Conservation (phyloP, 2,797 vertebrate genomes). For the Brotogeris chrysoptera region DNA sequence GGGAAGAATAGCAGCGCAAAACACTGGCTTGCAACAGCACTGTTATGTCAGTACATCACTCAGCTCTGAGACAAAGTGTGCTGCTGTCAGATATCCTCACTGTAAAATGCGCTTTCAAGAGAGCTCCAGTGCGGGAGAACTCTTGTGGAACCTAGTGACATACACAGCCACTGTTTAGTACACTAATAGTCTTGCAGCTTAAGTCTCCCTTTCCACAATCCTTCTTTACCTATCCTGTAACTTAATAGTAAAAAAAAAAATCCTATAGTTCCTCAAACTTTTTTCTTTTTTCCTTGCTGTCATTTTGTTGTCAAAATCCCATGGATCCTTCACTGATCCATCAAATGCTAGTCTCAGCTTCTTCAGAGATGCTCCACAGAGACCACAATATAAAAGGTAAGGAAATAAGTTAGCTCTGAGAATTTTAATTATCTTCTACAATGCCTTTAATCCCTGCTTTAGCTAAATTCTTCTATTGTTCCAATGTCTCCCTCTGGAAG, state of each 20-base stretch:
- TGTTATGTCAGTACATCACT: neutral
- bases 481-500: neutral
- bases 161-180: neutral
- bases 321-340: neutral
- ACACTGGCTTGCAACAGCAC: neutral
- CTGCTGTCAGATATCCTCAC: neutral
- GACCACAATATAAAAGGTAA: neutral
- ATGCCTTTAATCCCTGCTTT: neutral
- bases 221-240: neutral
- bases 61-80: neutral
- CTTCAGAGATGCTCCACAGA: neutral
- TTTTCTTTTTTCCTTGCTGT: neutral
- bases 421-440: slow-evolving; percentile 6
- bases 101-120: neutral
- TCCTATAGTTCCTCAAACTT: neutral
- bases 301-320: neutral
- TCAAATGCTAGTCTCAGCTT: neutral
- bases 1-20: neutral
- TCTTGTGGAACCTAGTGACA: neutral
- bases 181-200: neutral
- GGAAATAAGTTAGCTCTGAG: neutral
- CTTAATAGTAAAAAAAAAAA: neutral
- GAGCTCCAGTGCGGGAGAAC: neutral
- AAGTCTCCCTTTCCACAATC: neutral
- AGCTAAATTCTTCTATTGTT: neutral